These are phyloP conservation scores for Halcyon chelicuti DNA, from an alignment of 2,797 vertebrate species.

Conservation along the genomic window DNA sequence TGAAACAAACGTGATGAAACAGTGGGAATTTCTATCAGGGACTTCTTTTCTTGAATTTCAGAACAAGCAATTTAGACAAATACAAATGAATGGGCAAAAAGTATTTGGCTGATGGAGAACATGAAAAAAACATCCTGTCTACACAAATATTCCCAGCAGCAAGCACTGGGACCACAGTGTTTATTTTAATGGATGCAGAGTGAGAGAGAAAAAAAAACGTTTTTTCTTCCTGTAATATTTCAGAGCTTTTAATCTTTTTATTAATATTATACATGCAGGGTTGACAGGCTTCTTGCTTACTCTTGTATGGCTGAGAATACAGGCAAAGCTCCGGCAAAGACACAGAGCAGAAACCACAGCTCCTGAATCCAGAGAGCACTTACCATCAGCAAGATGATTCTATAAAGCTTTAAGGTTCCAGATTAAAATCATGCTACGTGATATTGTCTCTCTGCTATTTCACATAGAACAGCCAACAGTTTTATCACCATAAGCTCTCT, in stretches of 20 bases:
- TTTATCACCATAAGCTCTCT: not conserved
- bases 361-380: not conserved
- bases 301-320: not conserved
- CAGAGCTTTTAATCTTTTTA: conserved; percentile 40
- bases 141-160: conserved; percentile 25
- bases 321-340: not conserved
- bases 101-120: conserved; percentile 32
- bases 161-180: conserved; percentile 56
- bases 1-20: conserved; percentile 17
- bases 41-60: conserved; percentile 53
- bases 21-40: conserved; percentile 16
- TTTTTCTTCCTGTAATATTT: conserved; percentile 50
- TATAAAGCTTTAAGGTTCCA: not conserved
- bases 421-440: not conserved
- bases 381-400: not conserved
- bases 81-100: conserved; percentile 29
- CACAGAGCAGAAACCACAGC: not conserved
- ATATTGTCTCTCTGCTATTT: not conserved
- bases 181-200: conserved; percentile 71
- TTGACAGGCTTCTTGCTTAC: not conserved
- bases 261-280: conserved; percentile 20
- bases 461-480: not conserved
- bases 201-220: not conserved
- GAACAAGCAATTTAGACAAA: conserved; percentile 51
- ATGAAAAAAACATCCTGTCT: conserved; percentile 3